A percentile compares a stretch with the other conserved stretches of the same genome.
Conservation (phyloP, 2,113 vertebrate genomes). For the Mugil cephalus region DNA sequence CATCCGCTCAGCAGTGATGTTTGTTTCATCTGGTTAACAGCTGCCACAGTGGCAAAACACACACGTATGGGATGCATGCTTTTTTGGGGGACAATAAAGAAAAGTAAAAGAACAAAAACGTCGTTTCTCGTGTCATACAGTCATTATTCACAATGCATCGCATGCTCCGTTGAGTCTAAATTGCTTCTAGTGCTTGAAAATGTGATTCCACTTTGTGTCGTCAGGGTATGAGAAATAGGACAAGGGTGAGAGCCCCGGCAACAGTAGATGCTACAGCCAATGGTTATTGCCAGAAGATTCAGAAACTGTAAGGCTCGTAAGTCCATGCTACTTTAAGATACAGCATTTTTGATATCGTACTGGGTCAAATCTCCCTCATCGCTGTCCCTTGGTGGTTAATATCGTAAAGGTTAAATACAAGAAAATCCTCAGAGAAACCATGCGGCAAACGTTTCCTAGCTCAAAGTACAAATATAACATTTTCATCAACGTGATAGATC, state of each 20-base stretch:
- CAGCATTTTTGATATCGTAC: slow-evolving; percentile 29
- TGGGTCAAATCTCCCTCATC: slow-evolving; percentile 28
- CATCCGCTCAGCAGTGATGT: slow-evolving; percentile 17
- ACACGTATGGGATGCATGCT: slow-evolving; percentile 52
- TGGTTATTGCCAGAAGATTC: slow-evolving; percentile 73
- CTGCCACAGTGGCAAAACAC: slow-evolving; percentile 57
- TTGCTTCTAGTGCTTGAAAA: slow-evolving; percentile 25
- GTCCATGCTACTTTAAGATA: slow-evolving; percentile 75
- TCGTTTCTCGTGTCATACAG: slow-evolving; percentile 31
- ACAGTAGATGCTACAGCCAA: slow-evolving; percentile 36
- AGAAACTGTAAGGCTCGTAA: slow-evolving; percentile 63
- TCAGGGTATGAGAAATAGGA: slow-evolving; percentile 3
- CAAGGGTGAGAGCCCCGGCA: slow-evolving; percentile 5
- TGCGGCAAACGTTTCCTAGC: slow-evolving; percentile 57
- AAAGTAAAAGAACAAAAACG: slow-evolving; percentile 3
- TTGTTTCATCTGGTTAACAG: slow-evolving; percentile 20
- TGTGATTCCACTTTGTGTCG: slow-evolving; percentile 6
- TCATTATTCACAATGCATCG: slow-evolving; percentile 46
- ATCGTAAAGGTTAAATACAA: slow-evolving; percentile 60
- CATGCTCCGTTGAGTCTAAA: slow-evolving; percentile 45
- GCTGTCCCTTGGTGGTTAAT: slow-evolving; percentile 10
- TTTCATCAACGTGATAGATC: slow-evolving; percentile 34
- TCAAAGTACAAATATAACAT: slow-evolving; percentile 62
- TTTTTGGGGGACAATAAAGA: neutral
- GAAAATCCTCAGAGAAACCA: slow-evolving; percentile 53